Percentiles rank a stretch among this genome's conserved stretches.
Evolutionary conservation across 2,113 vertebrate species (phyloP).

Genomic region (Hypocryptadius cinnamomeus): DNA sequence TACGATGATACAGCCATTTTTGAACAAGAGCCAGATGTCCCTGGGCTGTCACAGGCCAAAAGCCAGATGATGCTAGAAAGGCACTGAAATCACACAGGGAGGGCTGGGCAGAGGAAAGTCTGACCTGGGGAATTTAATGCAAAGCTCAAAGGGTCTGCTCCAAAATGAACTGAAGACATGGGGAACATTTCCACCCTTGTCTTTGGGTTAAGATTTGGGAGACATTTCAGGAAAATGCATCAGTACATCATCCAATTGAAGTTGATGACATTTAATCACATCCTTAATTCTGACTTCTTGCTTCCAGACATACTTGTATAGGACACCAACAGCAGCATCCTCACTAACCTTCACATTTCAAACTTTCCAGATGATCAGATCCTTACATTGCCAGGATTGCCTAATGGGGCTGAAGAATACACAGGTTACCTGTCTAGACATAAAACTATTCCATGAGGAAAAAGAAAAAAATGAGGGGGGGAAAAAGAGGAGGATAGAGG

Average conservation of each 20-base stretch:
- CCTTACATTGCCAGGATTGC: neutral
- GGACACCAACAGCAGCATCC: neutral
- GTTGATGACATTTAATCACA: neutral
- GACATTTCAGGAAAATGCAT: neutral
- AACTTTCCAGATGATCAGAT: neutral
- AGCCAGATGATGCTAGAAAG: neutral
- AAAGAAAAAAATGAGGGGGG: fast-evolving
- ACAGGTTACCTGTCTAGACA: neutral
- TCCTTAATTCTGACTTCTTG: neutral
- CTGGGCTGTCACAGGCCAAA: fast-evolving
- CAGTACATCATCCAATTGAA: neutral
- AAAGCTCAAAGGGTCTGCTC: neutral
- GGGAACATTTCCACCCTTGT: neutral
- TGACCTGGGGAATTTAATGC: neutral
- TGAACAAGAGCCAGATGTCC: fast-evolving
- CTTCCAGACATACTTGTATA: neutral
- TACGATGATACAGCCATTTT: fast-evolving
- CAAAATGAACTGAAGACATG: neutral
- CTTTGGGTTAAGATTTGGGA: neutral
- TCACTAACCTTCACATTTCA: neutral
- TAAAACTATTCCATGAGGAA: neutral
- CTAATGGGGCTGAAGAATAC: neutral
- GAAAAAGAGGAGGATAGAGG: fast-evolving
- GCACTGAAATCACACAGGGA: neutral
- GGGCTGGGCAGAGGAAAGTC: neutral